Evolutionary conservation across 2,888 invertebrate genomes (phyloP).

Genomic region (Parnassius glacialis): DNA sequence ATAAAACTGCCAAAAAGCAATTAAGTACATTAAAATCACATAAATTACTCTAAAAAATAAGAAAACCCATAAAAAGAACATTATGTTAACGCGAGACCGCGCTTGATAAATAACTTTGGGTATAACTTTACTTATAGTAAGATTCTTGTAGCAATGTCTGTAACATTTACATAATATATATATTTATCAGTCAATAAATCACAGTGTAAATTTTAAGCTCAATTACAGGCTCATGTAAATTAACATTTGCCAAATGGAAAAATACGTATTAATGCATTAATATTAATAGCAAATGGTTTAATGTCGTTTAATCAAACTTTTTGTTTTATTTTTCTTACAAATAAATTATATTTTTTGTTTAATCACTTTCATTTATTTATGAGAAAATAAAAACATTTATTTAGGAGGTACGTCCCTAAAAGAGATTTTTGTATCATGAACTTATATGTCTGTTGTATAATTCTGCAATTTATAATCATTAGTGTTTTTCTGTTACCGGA

Average conservation of each 20-base stretch:
- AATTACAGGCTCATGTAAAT: slow-evolving; percentile 17
- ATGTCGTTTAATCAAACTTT: slow-evolving; percentile 2
- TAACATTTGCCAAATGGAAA: slow-evolving; percentile 15
- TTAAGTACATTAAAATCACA: slow-evolving; percentile 55
- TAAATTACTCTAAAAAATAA: slow-evolving; percentile 58
- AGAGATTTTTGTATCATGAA: slow-evolving; percentile 52
- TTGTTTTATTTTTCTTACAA: too few species aligned
- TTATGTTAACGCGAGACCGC: slow-evolving; percentile 49
- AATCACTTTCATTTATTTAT: slow-evolving; percentile 9
- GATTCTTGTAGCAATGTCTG: slow-evolving; percentile 25
- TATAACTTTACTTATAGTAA: slow-evolving; percentile 28
- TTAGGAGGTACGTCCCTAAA: slow-evolving; percentile 33
- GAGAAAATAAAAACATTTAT: slow-evolving; percentile 38
- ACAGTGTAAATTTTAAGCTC: slow-evolving; percentile 4
- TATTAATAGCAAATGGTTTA: slow-evolving; percentile 10
- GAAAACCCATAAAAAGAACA: slow-evolving; percentile 58
- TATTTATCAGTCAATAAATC: slow-evolving; percentile 23
- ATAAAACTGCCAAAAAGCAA: slow-evolving; percentile 49
- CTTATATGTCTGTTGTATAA: slow-evolving; percentile 59
- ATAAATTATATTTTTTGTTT: too few species aligned
- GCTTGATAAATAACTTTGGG: slow-evolving; percentile 49
- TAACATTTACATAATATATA: slow-evolving; percentile 16
- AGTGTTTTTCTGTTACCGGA: slow-evolving; percentile 53
- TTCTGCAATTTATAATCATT: slow-evolving; percentile 74
- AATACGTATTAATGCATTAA: slow-evolving; percentile 11